Evolutionary conservation across 2,888 invertebrate species (phyloP).

Genomic region (Synergus japonicus): DNA sequence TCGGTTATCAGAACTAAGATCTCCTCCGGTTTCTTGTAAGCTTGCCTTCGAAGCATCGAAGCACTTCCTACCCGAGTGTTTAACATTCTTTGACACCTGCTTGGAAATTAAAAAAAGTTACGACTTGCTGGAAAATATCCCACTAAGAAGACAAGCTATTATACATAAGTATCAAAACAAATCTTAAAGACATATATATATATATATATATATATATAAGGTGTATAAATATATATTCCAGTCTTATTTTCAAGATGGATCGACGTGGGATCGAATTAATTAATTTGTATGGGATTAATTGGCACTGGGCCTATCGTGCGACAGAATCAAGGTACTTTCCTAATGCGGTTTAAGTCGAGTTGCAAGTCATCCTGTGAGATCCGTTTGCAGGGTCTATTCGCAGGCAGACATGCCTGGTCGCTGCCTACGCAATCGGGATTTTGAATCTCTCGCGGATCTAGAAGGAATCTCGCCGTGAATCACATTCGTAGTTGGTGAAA

Average conservation of each 20-base stretch:
- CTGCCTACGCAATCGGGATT: slow-evolving; percentile 33
- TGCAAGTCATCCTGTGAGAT: slow-evolving; percentile 39
- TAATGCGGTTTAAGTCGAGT: slow-evolving; percentile 32
- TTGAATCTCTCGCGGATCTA: slow-evolving; percentile 33
- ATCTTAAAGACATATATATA: not conserved
- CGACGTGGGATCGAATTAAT: slow-evolving; percentile 37
- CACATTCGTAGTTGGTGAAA: slow-evolving; percentile 28
- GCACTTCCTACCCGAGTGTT: slow-evolving; percentile 4
- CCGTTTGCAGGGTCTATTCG: slow-evolving; percentile 24
- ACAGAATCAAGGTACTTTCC: slow-evolving; percentile 38
- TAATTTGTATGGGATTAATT: slow-evolving; percentile 38
- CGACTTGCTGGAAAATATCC: slow-evolving; percentile 1
- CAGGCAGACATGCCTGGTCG: slow-evolving; percentile 22
- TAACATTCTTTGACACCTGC: slow-evolving; percentile 37
- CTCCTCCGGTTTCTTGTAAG: slow-evolving; percentile 32
- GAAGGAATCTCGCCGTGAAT: slow-evolving; percentile 9
- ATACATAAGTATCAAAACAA: not conserved
- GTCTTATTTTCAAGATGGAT: not conserved
- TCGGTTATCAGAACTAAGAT: slow-evolving; percentile 40
- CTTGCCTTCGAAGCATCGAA: slow-evolving; percentile 5
- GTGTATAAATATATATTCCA: too few species aligned
- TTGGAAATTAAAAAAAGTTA: slow-evolving; percentile 24
- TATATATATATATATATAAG: too few species aligned
- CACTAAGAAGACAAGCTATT: slow-evolving; percentile 22
- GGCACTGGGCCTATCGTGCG: slow-evolving; percentile 29